Percentiles rank a stretch among this genome's conserved stretches.
Conservation (phyloP, 92 coral and sea anemone species). For the Galaxea fascicularis region DNA sequence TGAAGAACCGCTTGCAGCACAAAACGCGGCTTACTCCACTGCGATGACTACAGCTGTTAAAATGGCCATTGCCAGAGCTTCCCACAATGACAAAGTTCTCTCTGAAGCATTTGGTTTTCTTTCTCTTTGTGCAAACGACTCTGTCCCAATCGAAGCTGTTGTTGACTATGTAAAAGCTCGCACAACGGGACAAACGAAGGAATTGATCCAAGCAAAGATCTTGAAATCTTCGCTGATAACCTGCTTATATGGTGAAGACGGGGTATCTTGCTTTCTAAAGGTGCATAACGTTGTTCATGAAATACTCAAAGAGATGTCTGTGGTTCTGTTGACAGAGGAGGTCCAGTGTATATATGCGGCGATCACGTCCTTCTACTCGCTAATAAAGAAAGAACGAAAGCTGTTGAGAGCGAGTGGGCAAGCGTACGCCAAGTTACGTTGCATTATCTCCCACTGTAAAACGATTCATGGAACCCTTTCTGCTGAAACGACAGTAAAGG, state of each 20-base stretch:
- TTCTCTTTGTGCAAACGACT: slow-evolving; percentile 23
- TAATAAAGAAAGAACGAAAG: neutral
- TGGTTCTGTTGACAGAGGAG: neutral
- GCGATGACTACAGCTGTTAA: slow-evolving; percentile 51
- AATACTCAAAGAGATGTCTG: neutral
- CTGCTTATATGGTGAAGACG: neutral
- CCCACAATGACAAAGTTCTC: slow-evolving; percentile 23
- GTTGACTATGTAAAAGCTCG: slow-evolving; percentile 10
- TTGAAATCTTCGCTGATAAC: slow-evolving; percentile 33
- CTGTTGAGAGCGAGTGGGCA: neutral
- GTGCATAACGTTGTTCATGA: slow-evolving; percentile 12
- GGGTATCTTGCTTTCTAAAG: neutral
- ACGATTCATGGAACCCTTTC: neutral
- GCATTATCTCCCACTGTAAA: neutral
- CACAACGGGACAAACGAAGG: slow-evolving; percentile 22
- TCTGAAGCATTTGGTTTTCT: slow-evolving; percentile 36
- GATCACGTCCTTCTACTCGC: neutral
- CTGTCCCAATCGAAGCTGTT: slow-evolving; percentile 24
- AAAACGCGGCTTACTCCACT: slow-evolving; percentile 16
- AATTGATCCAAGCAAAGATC: slow-evolving; percentile 35
- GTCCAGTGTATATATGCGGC: neutral
- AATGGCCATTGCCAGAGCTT: slow-evolving; percentile 43
- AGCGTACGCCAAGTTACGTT: neutral
- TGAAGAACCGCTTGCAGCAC: slow-evolving; percentile 23
- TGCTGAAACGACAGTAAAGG: neutral